Conservation (phyloP, 2,113 vertebrate species). For the Prinia subflava region DNA sequence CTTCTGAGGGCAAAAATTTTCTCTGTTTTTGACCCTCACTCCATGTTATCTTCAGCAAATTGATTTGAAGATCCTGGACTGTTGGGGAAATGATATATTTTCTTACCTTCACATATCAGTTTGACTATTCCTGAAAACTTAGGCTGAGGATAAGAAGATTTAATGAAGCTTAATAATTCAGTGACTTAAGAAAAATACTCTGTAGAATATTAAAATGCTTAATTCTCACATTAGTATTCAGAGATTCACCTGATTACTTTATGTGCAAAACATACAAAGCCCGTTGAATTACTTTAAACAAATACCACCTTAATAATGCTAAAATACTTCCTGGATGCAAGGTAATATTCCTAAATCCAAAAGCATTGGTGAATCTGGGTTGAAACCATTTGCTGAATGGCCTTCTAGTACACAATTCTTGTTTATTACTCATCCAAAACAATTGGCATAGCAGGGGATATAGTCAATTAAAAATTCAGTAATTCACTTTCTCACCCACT, state of each 20-base stretch:
- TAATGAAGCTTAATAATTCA: background rate
- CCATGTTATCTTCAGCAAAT: background rate
- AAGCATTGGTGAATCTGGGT: background rate
- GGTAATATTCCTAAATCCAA: background rate
- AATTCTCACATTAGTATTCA: background rate
- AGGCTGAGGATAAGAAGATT: background rate
- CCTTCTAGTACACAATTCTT: background rate
- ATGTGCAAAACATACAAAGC: background rate
- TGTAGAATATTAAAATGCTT: background rate
- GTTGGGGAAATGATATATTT: background rate
- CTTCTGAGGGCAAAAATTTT: background rate
- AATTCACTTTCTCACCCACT: background rate
- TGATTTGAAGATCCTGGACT: background rate
- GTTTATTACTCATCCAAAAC: background rate
- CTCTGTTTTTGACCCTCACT: background rate
- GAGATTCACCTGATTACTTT: background rate
- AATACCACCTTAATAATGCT: background rate
- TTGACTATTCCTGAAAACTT: background rate
- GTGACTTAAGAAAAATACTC: background rate
- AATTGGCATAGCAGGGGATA: background rate
- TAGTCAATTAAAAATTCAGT: background rate
- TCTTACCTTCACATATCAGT: background rate
- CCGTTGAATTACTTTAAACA: background rate
- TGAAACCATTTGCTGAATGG: background rate
- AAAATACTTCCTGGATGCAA: background rate